These are phyloP conservation scores for Trinectes maculatus DNA, from an alignment of 2,113 vertebrate genomes.

Conservation along the genomic window DNA sequence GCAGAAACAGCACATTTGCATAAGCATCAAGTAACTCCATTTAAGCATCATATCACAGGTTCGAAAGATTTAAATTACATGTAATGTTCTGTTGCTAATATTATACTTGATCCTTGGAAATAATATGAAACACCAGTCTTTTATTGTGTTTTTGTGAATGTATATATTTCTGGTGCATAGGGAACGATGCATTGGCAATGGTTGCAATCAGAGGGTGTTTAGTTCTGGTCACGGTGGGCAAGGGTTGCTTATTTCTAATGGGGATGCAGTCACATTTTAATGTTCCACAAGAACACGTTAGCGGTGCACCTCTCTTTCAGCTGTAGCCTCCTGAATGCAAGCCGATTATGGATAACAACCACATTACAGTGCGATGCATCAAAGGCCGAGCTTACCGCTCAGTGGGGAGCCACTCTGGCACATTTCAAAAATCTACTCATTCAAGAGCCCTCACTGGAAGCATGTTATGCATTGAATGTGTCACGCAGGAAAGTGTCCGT, in stretches of 20 bases:
- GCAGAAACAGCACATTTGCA: slow-evolving; percentile 70
- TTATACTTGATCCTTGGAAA: slow-evolving; percentile 20
- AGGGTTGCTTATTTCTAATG: slow-evolving; percentile 50
- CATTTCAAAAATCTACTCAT: slow-evolving; percentile 92
- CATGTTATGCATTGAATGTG: slow-evolving; percentile 96
- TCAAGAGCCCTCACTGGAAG: slow-evolving; percentile 92
- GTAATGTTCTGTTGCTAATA: slow-evolving; percentile 48
- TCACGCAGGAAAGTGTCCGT: slow-evolving; percentile 91
- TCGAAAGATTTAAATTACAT: slow-evolving; percentile 53
- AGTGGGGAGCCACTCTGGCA: slow-evolving; percentile 95
- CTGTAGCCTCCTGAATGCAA: slow-evolving; percentile 91
- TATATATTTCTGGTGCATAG: slow-evolving; percentile 20
- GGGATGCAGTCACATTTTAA: slow-evolving; percentile 63
- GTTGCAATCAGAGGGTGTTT: slow-evolving; percentile 40
- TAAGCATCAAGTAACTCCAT: slow-evolving; percentile 66
- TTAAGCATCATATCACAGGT: slow-evolving; percentile 40
- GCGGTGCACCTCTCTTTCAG: slow-evolving; percentile 91
- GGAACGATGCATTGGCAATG: no score
- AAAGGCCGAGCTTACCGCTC: slow-evolving; percentile 93
- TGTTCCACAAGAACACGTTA: slow-evolving; percentile 81
- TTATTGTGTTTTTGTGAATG: slow-evolving; percentile 16
- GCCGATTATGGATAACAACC: slow-evolving; percentile 99
- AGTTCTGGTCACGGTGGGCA: slow-evolving; percentile 49
- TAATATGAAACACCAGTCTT: slow-evolving; percentile 5
- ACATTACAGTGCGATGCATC: slow-evolving; percentile 91